These are phyloP conservation scores for Ennomos fuscantarius DNA, from an alignment of 2,888 invertebrate species.

Conservation along the genomic window DNA sequence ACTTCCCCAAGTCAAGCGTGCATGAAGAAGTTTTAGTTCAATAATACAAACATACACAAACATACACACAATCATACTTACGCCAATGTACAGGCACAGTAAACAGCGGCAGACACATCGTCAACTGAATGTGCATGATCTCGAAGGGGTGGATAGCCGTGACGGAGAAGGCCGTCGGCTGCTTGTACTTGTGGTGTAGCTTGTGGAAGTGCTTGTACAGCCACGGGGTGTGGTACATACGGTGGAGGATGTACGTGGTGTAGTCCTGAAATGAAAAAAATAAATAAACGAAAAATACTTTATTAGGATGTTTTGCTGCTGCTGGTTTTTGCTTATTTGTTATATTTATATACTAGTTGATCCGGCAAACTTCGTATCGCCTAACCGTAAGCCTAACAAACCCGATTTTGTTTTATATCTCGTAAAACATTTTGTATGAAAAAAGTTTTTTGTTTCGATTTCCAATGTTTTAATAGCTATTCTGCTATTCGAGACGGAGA, in stretches of 20 bases:
- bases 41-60: too few species aligned
- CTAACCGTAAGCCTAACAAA: too few species aligned
- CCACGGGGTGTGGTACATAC: slow-evolving; percentile 88
- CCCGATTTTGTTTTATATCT: too few species aligned
- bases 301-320: too few species aligned
- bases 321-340: too few species aligned
- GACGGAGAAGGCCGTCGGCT: slow-evolving; percentile 90
- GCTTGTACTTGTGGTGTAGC: slow-evolving; percentile 90
- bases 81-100: slow-evolving; percentile 88
- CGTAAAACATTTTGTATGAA: too few species aligned
- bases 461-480: too few species aligned
- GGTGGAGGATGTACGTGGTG: slow-evolving; percentile 87
- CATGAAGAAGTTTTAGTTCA: too few species aligned
- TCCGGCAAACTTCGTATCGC: too few species aligned
- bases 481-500: too few species aligned
- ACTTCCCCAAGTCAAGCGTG: too few species aligned
- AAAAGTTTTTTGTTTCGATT: too few species aligned
- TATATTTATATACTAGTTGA: background rate
- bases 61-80: slow-evolving; percentile 69
- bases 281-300: background rate
- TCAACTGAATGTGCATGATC: slow-evolving; percentile 86
- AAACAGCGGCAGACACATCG: slow-evolving; percentile 86
- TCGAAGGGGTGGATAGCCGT: slow-evolving; percentile 91
- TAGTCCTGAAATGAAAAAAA: slow-evolving; percentile 77
- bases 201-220: slow-evolving; percentile 90